Evolutionary conservation across 2,888 invertebrate genomes (phyloP), one percentile per base, ranked within the genome.

Genomic region (Disparrhopalites patrizii): DNA sequence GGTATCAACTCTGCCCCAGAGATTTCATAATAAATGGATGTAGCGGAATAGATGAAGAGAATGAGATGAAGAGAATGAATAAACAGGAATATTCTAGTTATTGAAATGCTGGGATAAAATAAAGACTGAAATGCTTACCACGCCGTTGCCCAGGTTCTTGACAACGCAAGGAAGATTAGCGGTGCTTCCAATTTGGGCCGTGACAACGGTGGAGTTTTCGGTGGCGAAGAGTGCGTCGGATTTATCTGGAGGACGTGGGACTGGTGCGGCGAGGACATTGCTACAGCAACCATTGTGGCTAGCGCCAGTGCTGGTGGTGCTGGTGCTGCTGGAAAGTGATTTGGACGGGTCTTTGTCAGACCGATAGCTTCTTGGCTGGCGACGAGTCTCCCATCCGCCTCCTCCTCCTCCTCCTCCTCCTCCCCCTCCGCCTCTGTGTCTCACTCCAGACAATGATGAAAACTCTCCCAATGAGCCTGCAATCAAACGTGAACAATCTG

Each of bases 91-190:
- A n/a, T n/a, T n/a, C n/a, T n/a, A n/a, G n/a, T n/a, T n/a, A 36
- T 36, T 15, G 15, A 31, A 13, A 25, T 13, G 33, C 7, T 3
- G 20, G 56, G 33, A 13, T 38, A 58, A 47, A 36, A 23, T 36
- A 13, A 28, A 54, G 30, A 28, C 13, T 54, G 28, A 30, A 3
- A 25, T 5, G 86, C 90, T 90, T 80, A 92, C 92, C 84, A 82
- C 82, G 76, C 91, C 91, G 80, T 91, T 91, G 61, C 91, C 91
- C 76, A 91, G 88, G 78, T 91, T 90, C 79, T 88, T 88, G 72
- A 92, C 90, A 70, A 89, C 85, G 79, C 92, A 92, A 2, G 91
- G 91, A 71, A 92, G 83, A 68, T 89, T 84, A 8, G 91, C 90
- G 0, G 89, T 90, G 68, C 90, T 90, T 15, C 91, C 91, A 38